Evolutionary conservation across 35 echinoderm and acorn worm species (phyloP).

Genomic region (Ptychodera flava): DNA sequence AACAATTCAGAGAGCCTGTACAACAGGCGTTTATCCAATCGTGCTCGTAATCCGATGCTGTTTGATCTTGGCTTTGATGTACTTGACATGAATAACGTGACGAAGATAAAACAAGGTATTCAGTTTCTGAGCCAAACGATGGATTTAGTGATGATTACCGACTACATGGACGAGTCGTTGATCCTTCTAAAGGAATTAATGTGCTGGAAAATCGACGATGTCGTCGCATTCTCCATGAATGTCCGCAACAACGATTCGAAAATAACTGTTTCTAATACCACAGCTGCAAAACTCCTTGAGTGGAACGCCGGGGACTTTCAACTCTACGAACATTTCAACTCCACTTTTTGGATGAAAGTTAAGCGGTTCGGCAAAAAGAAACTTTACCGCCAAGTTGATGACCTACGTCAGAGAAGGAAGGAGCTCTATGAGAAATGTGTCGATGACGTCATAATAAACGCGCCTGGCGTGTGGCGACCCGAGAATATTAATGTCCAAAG

Average conservation of each 20-base stretch:
- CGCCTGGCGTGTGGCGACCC: neutral
- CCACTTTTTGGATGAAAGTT: slow-evolving; percentile 55
- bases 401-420: slow-evolving; percentile 15
- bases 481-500: neutral
- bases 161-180: slow-evolving; percentile 77
- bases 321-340: slow-evolving; percentile 78
- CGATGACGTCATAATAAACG: neutral
- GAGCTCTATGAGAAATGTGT: neutral
- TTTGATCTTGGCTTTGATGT: slow-evolving; percentile 51
- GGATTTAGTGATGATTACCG: slow-evolving; percentile 69
- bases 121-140: slow-evolving; percentile 21
- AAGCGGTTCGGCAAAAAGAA: slow-evolving; percentile 47
- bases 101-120: slow-evolving; percentile 41
- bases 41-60: slow-evolving; percentile 53
- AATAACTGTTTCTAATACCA: slow-evolving; percentile 12
- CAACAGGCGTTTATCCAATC: neutral
- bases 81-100: slow-evolving; percentile 7
- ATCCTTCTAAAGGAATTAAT: slow-evolving; percentile 78
- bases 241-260: slow-evolving; percentile 33
- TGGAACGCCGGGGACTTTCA: slow-evolving; percentile 71
- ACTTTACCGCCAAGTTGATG: slow-evolving; percentile 27
- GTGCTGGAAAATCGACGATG: slow-evolving; percentile 63
- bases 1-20: slow-evolving; percentile 15
- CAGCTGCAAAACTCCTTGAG: slow-evolving; percentile 22
- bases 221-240: slow-evolving; percentile 61